These are phyloP conservation scores for Pentamera pediparva DNA, from an alignment of 53 echinoderm and acorn worm genomes.

Conservation along the genomic window DNA sequence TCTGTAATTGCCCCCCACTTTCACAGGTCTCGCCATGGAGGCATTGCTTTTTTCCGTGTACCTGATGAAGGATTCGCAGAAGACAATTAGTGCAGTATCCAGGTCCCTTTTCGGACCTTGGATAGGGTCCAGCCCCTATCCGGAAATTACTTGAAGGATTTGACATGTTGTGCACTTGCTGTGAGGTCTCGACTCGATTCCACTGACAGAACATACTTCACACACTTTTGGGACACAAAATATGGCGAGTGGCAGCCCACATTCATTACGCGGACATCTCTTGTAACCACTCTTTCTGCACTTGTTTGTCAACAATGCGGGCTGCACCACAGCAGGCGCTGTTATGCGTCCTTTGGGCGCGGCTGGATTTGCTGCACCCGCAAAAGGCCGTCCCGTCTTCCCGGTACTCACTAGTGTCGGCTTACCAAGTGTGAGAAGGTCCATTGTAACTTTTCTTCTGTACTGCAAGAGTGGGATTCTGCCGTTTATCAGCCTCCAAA, in stretches of 20 bases:
- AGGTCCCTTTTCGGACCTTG: too few species aligned
- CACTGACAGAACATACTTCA: conserved; percentile 23
- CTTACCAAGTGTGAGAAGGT: not conserved
- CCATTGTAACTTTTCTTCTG: conserved; percentile 7
- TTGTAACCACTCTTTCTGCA: conserved; percentile 13
- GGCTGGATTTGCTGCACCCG: too few species aligned
- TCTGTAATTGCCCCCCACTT: too few species aligned
- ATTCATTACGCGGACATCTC: conserved; percentile 26
- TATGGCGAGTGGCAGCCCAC: conserved; percentile 29
- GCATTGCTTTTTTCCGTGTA: too few species aligned
- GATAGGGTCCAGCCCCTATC: too few species aligned
- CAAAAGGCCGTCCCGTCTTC: conserved; percentile 10
- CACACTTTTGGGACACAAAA: conserved; percentile 21
- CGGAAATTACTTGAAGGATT: too few species aligned
- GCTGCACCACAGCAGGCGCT: conserved; percentile 8
- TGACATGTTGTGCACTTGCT: conserved; percentile 30
- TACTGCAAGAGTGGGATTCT: not conserved
- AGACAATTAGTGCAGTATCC: too few species aligned
- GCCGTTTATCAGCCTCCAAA: not conserved
- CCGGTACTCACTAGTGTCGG: not conserved
- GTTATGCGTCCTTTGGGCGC: too few species aligned
- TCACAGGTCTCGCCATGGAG: too few species aligned
- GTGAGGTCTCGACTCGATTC: conserved; percentile 30
- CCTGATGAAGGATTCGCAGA: too few species aligned
- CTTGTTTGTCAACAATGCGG: not conserved